These are phyloP conservation scores for Lomographa bimaculata DNA, from an alignment of 2,888 invertebrate species.

Conservation along the genomic window DNA sequence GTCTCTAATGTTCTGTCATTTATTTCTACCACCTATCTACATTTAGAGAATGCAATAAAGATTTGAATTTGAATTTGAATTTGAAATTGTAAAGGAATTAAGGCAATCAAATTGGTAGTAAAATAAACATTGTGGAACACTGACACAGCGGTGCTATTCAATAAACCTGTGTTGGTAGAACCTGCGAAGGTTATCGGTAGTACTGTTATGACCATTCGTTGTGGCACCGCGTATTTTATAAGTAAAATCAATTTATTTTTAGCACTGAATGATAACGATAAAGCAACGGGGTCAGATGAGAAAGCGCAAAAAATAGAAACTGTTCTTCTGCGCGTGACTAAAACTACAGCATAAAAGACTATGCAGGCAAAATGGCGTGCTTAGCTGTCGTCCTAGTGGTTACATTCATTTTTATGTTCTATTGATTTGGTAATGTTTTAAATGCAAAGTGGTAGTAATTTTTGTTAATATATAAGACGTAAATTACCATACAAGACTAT, in stretches of 20 bases:
- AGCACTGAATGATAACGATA: constrained; percentile 77
- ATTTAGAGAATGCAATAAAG: no score
- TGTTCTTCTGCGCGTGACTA: constrained; percentile 77
- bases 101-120: constrained; percentile 11
- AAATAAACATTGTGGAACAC: constrained; percentile 36
- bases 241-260: constrained; percentile 73
- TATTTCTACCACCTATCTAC: no score
- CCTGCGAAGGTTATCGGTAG: constrained; percentile 69
- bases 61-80: no score
- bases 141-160: constrained; percentile 46
- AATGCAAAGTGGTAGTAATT: no score
- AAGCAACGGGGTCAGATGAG: constrained; percentile 79
- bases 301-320: constrained; percentile 80
- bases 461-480: no score
- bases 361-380: constrained; percentile 75
- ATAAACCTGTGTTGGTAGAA: constrained; percentile 49
- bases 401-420: constrained; percentile 44
- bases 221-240: constrained; percentile 55
- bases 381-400: constrained; percentile 61
- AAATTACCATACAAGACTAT: no score
- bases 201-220: constrained; percentile 51
- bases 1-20: no score
- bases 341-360: no score
- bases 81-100: constrained; percentile 10
- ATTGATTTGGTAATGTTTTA: no score